Base-by-base conservation (phyloP, 2,797 vertebrate genomes). In the Lophotriccus pileatus region DNA sequence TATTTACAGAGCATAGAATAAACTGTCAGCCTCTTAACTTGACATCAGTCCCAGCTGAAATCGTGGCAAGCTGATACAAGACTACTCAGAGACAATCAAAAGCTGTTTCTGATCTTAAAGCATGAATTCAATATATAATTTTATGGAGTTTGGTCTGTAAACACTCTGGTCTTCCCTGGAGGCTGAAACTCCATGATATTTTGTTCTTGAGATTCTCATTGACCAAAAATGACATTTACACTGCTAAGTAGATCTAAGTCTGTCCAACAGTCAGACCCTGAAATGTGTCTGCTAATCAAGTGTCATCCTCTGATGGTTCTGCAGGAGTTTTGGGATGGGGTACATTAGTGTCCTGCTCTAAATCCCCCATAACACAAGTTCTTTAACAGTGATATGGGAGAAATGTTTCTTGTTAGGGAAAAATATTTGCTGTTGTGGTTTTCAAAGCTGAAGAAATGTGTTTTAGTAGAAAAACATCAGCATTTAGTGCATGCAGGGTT, bases 21-120 rank as follows among this genome's bases (percentile, higher is more conserved):
- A 97, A 95, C 92, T 96, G 84, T 95, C 90, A 92, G 90, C 87
- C 81, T 95, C 77, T 96, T 77, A 89, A 89, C 89, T 96, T 96
- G 94, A 97, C 95, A 95, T 93, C 87, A 80, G 78, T 60, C 90
- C 93, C 93, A 93, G 92, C 70, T 55, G 64, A 94, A 93, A 84
- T 12, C 88, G 85, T 75, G 84, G 92, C 75, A 87, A 92, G 75
- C 25, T 87, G 72, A 94, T 92, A 89, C 4, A 56, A 93, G 72
- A 74, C 68, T 87, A 43, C 43, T 80, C 56, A 34, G 84, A 92
- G 93, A 92, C 30, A 87, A 92, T 83, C 56, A 73, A 95, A 95
- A 92, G 87, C 82, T 92, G 75, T 85, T 91, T 91, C 79, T 94
- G 85, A 36, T 91, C 69, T 73, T 66, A 25, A 83, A 75, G 36